These are phyloP conservation scores for Aeoliscus strigatus DNA, from an alignment of 2,797 vertebrate genomes.

Conservation along the genomic window DNA sequence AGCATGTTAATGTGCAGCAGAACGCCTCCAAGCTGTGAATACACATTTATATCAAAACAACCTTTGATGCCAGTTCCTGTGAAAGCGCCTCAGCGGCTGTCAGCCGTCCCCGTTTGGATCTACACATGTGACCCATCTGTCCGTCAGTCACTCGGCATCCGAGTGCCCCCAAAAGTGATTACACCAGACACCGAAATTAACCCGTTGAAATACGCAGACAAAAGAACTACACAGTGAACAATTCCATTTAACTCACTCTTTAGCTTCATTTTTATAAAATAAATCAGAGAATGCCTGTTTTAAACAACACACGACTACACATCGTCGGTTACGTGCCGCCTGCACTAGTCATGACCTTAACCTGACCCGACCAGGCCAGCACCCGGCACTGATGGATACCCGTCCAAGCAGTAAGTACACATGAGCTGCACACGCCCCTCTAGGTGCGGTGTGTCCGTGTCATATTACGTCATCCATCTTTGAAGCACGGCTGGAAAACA, in stretches of 20 bases:
- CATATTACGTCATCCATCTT: constrained; percentile 68
- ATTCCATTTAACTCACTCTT: no score
- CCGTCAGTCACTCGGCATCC: no score
- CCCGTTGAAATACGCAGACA: no score
- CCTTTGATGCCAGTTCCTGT: constrained; percentile 8
- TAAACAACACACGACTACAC: constrained; percentile 26
- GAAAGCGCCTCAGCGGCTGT: constrained; percentile 13
- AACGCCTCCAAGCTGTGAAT: constrained; percentile 6
- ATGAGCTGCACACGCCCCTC: constrained; percentile 39
- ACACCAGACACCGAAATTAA: no score
- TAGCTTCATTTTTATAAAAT: no score
- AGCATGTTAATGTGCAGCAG: constrained; percentile 18
- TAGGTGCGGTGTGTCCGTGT: constrained; percentile 51
- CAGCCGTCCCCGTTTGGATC: constrained; percentile 21
- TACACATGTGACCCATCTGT: no score
- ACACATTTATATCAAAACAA: constrained; percentile 16
- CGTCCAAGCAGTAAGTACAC: constrained; percentile 26
- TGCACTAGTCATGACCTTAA: constrained; percentile 35
- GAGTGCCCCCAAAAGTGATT: no score
- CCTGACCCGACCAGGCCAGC: constrained; percentile 20
- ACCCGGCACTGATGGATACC: constrained; percentile 27
- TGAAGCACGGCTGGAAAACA: constrained; percentile 53
- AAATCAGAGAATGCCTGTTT: no score
- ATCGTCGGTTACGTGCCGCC: constrained; percentile 12
- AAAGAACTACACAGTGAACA: no score